Conservation (phyloP, 2,888 invertebrate species). For the Zootermopsis nevadensis region DNA sequence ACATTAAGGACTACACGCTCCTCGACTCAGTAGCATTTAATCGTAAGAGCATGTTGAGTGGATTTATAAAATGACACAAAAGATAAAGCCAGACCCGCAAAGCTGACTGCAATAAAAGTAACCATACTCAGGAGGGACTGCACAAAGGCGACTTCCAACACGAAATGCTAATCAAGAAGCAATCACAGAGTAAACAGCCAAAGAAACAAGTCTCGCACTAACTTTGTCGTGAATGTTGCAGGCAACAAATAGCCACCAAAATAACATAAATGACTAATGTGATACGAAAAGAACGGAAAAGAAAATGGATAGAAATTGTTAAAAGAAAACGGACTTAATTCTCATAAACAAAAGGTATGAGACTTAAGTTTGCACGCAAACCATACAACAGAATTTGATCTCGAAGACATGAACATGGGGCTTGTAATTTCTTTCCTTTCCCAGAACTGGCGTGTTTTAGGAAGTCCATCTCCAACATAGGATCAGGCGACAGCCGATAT, state of each 20-base stretch:
- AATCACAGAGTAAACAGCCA: not conserved
- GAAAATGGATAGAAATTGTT: not conserved
- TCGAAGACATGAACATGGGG: not conserved
- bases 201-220: not conserved
- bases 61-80: not conserved
- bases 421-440: not conserved
- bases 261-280: not conserved
- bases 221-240: not conserved
- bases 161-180: slow-evolving; percentile 3
- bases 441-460: not conserved
- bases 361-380: not conserved
- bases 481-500: not conserved
- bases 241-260: not conserved
- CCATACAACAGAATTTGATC: not conserved
- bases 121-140: not conserved
- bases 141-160: not conserved
- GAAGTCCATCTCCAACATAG: not conserved
- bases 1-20: not conserved
- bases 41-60: not conserved
- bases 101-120: not conserved
- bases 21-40: not conserved
- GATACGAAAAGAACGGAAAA: not conserved
- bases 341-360: too few species aligned
- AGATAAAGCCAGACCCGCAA: not conserved
- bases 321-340: too few species aligned